Percentiles rank a stretch among this genome's conserved stretches.
These are phyloP conservation scores for Cromileptes altivelis DNA, from an alignment of 2,113 vertebrate genomes.

Conservation along the genomic window DNA sequence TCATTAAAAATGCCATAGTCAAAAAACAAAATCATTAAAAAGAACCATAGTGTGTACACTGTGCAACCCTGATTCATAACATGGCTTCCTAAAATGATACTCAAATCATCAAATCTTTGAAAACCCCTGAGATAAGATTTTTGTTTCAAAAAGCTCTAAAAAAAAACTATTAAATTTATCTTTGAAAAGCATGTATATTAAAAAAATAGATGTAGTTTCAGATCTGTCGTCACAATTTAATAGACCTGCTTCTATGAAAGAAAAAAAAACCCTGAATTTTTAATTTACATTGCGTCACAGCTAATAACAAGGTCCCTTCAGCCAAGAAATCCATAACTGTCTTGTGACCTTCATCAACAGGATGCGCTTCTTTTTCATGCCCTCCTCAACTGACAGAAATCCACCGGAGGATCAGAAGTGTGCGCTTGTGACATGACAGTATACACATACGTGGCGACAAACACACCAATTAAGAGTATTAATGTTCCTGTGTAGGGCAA, in stretches of 20 bases:
- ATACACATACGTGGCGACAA: neutral
- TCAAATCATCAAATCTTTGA: too few relatives aligned
- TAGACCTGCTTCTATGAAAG: neutral
- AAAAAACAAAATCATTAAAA: too few relatives aligned
- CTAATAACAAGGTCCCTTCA: neutral
- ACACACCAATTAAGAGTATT: neutral
- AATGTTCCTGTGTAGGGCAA: neutral
- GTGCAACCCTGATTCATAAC: too few relatives aligned
- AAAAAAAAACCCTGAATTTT: neutral
- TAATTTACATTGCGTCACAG: neutral
- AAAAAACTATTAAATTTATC: too few relatives aligned
- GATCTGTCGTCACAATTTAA: neutral
- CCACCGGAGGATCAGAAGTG: neutral
- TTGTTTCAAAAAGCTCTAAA: too few relatives aligned
- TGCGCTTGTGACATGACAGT: neutral
- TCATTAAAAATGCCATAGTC: too few relatives aligned
- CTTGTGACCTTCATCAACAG: neutral
- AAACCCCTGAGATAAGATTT: too few relatives aligned
- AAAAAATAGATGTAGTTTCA: neutral
- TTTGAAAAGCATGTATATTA: neutral
- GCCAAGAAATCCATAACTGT: conserved; percentile 8
- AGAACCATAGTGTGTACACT: too few relatives aligned
- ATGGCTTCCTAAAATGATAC: too few relatives aligned
- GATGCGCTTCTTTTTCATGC: neutral
- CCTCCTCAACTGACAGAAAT: neutral